Conservation (phyloP, 2,797 vertebrate species). For the Paramormyrops hopkinsi region DNA sequence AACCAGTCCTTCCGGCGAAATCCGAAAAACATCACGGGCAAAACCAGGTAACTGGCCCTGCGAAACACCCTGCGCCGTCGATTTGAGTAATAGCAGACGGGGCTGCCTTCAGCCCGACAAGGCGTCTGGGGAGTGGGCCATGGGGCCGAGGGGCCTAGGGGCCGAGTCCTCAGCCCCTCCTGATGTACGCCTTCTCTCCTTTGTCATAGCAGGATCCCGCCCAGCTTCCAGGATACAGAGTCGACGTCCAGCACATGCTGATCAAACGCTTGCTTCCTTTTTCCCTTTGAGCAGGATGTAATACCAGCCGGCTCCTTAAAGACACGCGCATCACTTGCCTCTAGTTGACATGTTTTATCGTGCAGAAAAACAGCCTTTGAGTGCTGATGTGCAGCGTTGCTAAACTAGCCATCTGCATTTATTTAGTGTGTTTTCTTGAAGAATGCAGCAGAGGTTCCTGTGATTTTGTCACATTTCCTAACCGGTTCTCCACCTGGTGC, state of each 20-base stretch:
- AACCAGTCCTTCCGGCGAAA: conserved; percentile 96
- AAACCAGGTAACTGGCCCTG: conserved; percentile 78
- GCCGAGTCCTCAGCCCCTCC: conserved; percentile 28
- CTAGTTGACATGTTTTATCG: not conserved
- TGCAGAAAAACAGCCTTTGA: not conserved
- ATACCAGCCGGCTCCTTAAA: not conserved
- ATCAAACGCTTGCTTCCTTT: conserved; percentile 34
- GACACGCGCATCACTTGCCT: not conserved
- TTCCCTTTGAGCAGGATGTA: not conserved
- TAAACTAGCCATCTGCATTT: not conserved
- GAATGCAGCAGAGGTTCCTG: not conserved
- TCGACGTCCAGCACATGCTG: conserved; percentile 75
- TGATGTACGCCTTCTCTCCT: conserved; percentile 68
- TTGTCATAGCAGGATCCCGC: conserved; percentile 71
- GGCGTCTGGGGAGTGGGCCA: not conserved
- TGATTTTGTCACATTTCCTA: not conserved
- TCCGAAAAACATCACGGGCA: conserved; percentile 86
- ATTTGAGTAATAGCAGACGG: not conserved
- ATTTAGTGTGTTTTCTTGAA: not conserved
- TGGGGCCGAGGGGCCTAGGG: not conserved
- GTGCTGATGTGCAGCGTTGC: not conserved
- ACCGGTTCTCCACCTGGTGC: not conserved
- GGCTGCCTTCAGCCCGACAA: not conserved
- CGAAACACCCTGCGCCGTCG: not conserved
- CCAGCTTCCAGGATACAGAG: conserved; percentile 64